Percentiles rank a stretch among this genome's conserved stretches.
phyloP scores from a whole-genome alignment of 2,113 vertebrate genomes.

The Nibea coibor region DNA sequence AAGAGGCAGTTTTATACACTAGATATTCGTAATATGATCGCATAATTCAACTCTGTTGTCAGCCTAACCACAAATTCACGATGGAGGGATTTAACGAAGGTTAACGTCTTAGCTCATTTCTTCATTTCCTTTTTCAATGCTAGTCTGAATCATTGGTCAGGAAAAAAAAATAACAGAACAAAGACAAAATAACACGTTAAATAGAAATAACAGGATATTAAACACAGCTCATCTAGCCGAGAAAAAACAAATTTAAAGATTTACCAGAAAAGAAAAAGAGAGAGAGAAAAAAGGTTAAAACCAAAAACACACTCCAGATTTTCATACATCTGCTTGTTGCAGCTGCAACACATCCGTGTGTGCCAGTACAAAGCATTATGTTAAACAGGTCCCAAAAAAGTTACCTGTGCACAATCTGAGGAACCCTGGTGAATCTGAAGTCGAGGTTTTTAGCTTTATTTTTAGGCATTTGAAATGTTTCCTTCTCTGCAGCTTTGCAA shows the following conservation, averaged over 20 bases:
- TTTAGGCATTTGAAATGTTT: constrained; percentile 2
- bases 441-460: background rate
- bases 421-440: background rate
- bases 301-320: constrained; percentile 3
- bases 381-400: background rate
- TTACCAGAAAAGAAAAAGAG: background rate
- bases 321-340: background rate
- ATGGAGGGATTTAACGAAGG: background rate
- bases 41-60: background rate
- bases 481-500: background rate
- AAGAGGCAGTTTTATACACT: background rate
- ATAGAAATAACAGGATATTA: background rate
- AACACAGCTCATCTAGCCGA: background rate
- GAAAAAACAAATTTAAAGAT: background rate
- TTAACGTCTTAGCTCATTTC: background rate
- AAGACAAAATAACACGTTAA: too few relatives aligned
- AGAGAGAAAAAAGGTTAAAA: background rate
- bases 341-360: background rate
- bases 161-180: background rate
- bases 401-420: background rate
- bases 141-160: background rate
- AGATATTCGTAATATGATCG: background rate
- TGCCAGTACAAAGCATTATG: background rate
- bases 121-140: background rate
- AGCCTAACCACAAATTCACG: background rate